These are phyloP conservation scores for Machaerirhynchus nigripectus DNA, from an alignment of 2,113 vertebrate genomes.

Conservation along the genomic window DNA sequence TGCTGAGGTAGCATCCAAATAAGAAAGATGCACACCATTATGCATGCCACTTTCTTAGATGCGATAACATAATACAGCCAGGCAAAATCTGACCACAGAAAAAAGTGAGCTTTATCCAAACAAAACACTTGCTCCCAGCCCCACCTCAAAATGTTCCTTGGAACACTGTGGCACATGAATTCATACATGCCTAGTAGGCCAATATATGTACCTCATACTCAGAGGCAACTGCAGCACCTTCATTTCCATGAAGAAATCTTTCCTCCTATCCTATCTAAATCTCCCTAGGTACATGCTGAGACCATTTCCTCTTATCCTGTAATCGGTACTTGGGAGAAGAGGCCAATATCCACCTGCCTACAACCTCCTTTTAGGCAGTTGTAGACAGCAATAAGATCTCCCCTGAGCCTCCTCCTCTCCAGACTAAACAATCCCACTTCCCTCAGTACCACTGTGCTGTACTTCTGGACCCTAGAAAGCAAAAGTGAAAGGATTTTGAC, in stretches of 20 bases:
- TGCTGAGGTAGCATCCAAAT: background rate
- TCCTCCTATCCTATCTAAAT: background rate
- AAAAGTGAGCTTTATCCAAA: background rate
- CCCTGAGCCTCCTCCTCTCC: background rate
- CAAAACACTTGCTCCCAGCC: background rate
- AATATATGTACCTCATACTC: background rate
- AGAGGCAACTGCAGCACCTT: background rate
- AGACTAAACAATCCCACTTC: fast-evolving
- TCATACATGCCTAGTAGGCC: background rate
- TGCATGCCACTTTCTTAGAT: background rate
- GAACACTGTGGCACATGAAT: background rate
- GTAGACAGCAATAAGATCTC: background rate
- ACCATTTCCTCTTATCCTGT: background rate
- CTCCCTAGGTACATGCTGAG: background rate
- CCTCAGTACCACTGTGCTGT: background rate
- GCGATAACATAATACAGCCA: fast-evolving
- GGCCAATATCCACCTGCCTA: too few species aligned
- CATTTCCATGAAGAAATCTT: background rate
- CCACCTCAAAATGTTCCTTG: background rate
- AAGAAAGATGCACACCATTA: background rate
- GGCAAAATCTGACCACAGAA: background rate
- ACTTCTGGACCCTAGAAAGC: background rate
- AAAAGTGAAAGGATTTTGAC: background rate
- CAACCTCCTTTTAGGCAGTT: background rate
- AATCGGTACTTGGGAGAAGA: background rate